Base-by-base conservation (phyloP, 2,797 vertebrate species). In the Sparidentex hasta region DNA sequence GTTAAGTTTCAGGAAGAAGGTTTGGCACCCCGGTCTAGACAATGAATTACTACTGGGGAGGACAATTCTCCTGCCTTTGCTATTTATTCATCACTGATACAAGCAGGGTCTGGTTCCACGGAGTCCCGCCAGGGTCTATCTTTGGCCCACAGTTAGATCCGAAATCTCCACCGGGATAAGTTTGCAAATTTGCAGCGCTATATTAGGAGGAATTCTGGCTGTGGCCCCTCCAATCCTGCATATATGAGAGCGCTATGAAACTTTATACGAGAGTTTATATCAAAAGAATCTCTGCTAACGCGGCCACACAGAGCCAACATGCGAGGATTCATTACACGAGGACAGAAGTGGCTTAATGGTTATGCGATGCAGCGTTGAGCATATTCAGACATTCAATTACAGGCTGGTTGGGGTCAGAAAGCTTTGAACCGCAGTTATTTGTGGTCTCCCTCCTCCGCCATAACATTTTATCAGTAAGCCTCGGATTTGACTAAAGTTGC, bases 101-200 rank as follows among this genome's bases (percentile, higher is more conserved):
- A 29, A 27, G 44, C 51, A 11, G 27, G 63, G 55, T 71, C 67
- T 65, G 62, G 64, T 62, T 76, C 63, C 78, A 58, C 20, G 56
- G 67, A 80, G 75, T 83, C 57, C 82, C 73, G 2, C 75, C 66
- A 79, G 79, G 75, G 9, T 78, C 74, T 80, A 62, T 78, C 48
- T 84, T 77, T 71, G 87, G 72, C 59, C 71, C 62, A 72, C 50
- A 9, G 18, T 65, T 38, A 11, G 46, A 70, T 71, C 29, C 38
- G 12, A 83, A 68, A 84, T 70, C 76, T 56, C 8, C 21, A 21
- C 12, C 3, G 55, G 48, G 54, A 63, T 65, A 67, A 33, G 38
- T 83, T 76, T 62, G 67, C 50, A 65, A 79, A 81, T 70, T 64
- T 75, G 23, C 66, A 29, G 25, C 23, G 57, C 50, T 76, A 59